Percentiles rank a stretch among this genome's conserved stretches.
phyloP scores from a whole-genome alignment of 2,113 vertebrate genomes.

The Pseudopipra pipra region DNA sequence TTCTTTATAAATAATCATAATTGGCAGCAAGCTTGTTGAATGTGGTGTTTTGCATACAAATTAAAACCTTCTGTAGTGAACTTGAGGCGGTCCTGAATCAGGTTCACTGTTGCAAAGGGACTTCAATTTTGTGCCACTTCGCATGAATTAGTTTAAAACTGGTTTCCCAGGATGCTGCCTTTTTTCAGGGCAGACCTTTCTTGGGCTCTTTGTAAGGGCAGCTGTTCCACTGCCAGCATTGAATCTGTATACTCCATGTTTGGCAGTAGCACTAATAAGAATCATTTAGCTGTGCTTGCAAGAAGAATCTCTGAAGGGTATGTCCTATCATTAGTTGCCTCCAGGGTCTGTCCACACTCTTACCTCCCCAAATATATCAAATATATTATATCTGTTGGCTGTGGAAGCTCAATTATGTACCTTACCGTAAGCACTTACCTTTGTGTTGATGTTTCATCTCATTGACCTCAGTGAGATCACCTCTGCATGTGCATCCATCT shows the following conservation, averaged over 20 bases:
- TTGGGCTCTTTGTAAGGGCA: neutral
- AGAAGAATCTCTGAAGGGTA: neutral
- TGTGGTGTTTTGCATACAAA: neutral
- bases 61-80: neutral
- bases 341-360: neutral
- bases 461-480: neutral
- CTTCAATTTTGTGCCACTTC: neutral
- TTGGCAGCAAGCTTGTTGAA: neutral
- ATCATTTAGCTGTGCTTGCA: neutral
- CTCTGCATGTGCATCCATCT: neutral
- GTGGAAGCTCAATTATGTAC: neutral
- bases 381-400: neutral
- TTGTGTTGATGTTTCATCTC: neutral
- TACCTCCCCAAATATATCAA: neutral
- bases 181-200: neutral
- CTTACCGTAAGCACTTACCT: neutral
- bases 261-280: neutral
- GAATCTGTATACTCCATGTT: rapidly evolving
- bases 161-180: neutral
- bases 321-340: neutral
- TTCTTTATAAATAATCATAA: conserved; percentile 25
- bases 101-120: neutral
- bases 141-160: neutral
- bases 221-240: neutral
- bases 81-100: neutral